A percentile compares a stretch with the other conserved stretches of the same genome.
Conservation (phyloP, 1,140 invertebrate genomes). For the Octopus bimaculoides region DNA sequence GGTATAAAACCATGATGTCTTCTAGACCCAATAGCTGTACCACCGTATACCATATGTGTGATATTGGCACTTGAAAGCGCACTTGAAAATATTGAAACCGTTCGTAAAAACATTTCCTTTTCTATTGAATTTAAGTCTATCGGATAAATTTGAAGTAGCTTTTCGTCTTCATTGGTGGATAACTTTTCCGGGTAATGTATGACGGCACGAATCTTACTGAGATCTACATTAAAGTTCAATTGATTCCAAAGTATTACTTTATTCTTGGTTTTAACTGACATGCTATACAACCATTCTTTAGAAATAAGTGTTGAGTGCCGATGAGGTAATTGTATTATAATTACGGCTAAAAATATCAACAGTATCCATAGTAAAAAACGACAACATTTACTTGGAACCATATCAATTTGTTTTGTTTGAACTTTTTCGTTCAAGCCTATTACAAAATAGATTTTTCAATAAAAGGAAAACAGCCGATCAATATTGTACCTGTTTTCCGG, state of each 20-base stretch:
- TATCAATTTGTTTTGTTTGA: too few relatives aligned
- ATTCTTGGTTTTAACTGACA: not conserved
- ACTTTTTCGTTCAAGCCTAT: too few relatives aligned
- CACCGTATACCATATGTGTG: slow-evolving; percentile 23
- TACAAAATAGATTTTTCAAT: too few relatives aligned
- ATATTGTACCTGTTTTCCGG: too few relatives aligned
- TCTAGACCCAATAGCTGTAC: slow-evolving; percentile 27
- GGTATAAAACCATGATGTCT: slow-evolving; percentile 31
- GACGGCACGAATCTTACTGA: not conserved
- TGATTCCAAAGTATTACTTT: not conserved
- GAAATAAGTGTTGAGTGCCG: not conserved
- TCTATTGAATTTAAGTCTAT: slow-evolving; percentile 18
- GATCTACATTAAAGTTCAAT: not conserved
- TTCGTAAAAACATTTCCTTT: slow-evolving; percentile 20
- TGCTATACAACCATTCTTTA: not conserved
- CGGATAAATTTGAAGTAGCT: not conserved
- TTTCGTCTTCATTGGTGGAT: not conserved
- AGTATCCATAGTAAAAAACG: too few relatives aligned
- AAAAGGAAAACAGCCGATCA: too few relatives aligned
- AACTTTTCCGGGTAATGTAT: not conserved
- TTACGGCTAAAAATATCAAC: too few relatives aligned
- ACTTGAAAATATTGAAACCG: slow-evolving; percentile 27
- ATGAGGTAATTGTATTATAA: not conserved
- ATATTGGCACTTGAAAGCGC: slow-evolving; percentile 23
- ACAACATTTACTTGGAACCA: too few relatives aligned